Percentiles rank a stretch among this genome's conserved stretches.
phyloP scores from a whole-genome alignment of 2,113 vertebrate species.

The Seriola aureovittata region DNA sequence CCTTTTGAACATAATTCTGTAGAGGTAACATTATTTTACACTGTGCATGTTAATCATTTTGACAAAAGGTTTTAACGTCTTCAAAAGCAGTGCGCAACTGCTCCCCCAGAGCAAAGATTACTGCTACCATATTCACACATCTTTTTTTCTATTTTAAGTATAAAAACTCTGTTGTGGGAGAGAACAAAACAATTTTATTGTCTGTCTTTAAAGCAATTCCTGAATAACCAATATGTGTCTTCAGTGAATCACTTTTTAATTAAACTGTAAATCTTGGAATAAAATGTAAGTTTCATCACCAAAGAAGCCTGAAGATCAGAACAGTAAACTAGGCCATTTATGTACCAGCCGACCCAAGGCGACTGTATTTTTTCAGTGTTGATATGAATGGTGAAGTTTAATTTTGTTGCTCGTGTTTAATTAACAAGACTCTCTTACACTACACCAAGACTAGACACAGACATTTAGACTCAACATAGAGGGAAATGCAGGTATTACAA shows the following conservation, averaged over 20 bases:
- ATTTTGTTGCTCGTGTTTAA: neutral
- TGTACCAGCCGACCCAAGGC: neutral
- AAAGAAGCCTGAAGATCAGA: conserved; percentile 21
- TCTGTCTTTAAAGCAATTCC: neutral
- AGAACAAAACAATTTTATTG: neutral
- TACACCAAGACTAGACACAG: neutral
- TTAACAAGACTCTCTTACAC: neutral
- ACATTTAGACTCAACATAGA: neutral
- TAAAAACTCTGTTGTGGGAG: neutral
- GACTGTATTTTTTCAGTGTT: neutral
- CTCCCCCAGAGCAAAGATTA: neutral
- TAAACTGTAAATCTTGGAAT: conserved; percentile 3
- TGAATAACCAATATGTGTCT: neutral
- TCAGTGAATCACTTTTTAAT: conserved; percentile 2
- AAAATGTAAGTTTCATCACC: neutral
- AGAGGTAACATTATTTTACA: neutral
- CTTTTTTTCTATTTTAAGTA: neutral
- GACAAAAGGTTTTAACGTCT: neutral
- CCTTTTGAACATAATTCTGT: neutral
- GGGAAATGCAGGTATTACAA: neutral
- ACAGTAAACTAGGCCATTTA: conserved; percentile 8
- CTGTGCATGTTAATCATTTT: neutral
- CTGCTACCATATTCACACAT: neutral
- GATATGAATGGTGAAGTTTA: neutral
- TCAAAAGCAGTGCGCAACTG: neutral